Percentiles rank a stretch among this genome's conserved stretches.
These are phyloP conservation scores for Trisateles emortualis DNA, from an alignment of 2,888 invertebrate genomes.

Conservation along the genomic window DNA sequence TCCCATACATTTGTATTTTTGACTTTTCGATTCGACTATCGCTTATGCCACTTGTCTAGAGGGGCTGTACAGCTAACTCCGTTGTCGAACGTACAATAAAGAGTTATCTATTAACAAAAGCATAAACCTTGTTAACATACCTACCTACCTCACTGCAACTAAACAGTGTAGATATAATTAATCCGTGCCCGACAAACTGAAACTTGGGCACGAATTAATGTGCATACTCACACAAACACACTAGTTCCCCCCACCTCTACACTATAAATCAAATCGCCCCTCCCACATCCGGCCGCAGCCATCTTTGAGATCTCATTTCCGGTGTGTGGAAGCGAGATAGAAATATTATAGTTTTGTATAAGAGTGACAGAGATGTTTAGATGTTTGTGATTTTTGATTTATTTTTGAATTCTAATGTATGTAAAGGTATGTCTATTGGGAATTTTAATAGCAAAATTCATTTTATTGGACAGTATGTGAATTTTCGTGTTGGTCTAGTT, in stretches of 20 bases:
- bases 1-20: no score
- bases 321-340: constrained; percentile 62
- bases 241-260: constrained; percentile 51
- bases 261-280: constrained; percentile 83
- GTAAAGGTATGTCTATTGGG: constrained; percentile 11
- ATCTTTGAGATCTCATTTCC: constrained; percentile 85
- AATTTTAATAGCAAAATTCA: constrained; percentile 21
- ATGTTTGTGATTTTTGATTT: constrained; percentile 58
- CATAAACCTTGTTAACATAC: not conserved
- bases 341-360: constrained; percentile 51
- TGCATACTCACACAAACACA: constrained; percentile 27
- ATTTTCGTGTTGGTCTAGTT: no score
- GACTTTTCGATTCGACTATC: no score
- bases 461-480: no score
- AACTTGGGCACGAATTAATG: constrained; percentile 46
- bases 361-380: constrained; percentile 47
- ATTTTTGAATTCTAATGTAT: constrained; percentile 17
- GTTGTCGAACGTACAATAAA: no score
- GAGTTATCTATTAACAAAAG: no score
- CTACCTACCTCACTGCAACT: constrained; percentile 4
- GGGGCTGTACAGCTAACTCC: no score
- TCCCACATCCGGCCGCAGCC: constrained; percentile 83
- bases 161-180: constrained; percentile 30
- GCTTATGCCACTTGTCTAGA: no score
- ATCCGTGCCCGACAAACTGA: constrained; percentile 24